Evolutionary conservation across 2,113 vertebrate species (phyloP), one percentile per base, ranked within the genome.

Genomic region (Oreochromis aureus): DNA sequence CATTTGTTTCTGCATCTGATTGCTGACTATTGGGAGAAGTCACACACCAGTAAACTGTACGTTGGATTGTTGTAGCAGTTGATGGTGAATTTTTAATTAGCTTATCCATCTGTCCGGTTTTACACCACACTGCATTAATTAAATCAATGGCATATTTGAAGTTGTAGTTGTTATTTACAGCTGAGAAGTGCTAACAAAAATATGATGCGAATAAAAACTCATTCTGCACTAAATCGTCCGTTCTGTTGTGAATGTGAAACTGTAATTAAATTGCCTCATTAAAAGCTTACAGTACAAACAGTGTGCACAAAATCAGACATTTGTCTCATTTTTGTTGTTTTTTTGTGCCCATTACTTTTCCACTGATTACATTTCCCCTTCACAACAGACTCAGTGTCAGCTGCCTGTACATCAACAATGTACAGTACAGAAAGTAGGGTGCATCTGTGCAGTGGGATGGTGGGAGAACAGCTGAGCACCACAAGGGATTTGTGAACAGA

Each of bases 31-130:
- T 55, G 51, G 82, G 34, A 51, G 55, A 85, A 6, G 15, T 73
- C 39, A 36, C 69, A 84, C 39, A 16, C 12, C 30, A 36, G 41
- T 48, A 27, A 0, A 46, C 69, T 73, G 69, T 73, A 24, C 8
- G 2, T 48, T 10, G 39, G 36, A 39, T 10, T 36, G n/a, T 13
- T 39, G 30, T 34, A 53, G 24, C 73, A 39, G 44, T 39, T 3
- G 15, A 34, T 79, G 58, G 27, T 61, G 30, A 24, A 39, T 34
- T 51, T 79, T 85, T 85, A 78, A 84, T 76, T 19, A 59, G 55
- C 24, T 79, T 48, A 48, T 1, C 30, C 55, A 80, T 63, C 71
- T 79, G 73, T n/a, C 58, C 0, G 4, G 22, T 39, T 22, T 61
- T 8, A 46, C 15, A 39, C 44, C 55, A 61, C n/a, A 24, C 13